Base-by-base conservation (phyloP, 1,140 invertebrate species). In the Diachasmimorpha longicaudata region DNA sequence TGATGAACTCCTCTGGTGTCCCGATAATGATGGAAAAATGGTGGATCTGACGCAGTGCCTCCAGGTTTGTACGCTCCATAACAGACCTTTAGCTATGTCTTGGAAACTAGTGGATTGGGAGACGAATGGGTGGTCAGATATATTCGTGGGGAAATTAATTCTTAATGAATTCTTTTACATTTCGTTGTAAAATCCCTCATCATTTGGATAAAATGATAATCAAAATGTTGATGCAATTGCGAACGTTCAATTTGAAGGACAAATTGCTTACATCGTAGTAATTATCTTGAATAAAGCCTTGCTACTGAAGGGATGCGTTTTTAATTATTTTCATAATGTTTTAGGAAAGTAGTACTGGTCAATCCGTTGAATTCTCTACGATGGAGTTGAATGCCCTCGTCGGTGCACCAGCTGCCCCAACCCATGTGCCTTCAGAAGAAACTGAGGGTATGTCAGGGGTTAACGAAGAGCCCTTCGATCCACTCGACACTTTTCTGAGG, bases 11-110 rank as follows among this genome's bases (percentile, higher is more conserved):
- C 92, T 96, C 80, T 97, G 95, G 96, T 95, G 95, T 91, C 94
- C 94, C 85, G 95, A 96, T 91, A 95, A 95, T 89, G 95, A 96
- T 89, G 95, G 94, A 86, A 96, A 95, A 89, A 96, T 97, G 92
- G 95, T 96, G 78, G 96, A 97, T 87, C 90, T 96, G 79, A 94
- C 94, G 77, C 93, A 94, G 86, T 96, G 95, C 89, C 92, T 96
- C 84, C 93, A 94, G 91, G 95, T 95, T 89, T 90, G 90, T 89
- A 79, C 55, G 11, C 44, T 71, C 25, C 23, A 44, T 25, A 52
- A 70, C 42, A 39, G 31, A 2, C 36, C 13, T n/a, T 16, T n/a
- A 9, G 4, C 67, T 4, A 42, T 39, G 9, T 19, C 16, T 66
- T 23, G 6, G 10, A 25, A 31, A 6, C 63, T 42, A 10, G 39